Evolutionary conservation across 2,113 vertebrate species (phyloP).

Genomic region (Ictalurus punctatus): DNA sequence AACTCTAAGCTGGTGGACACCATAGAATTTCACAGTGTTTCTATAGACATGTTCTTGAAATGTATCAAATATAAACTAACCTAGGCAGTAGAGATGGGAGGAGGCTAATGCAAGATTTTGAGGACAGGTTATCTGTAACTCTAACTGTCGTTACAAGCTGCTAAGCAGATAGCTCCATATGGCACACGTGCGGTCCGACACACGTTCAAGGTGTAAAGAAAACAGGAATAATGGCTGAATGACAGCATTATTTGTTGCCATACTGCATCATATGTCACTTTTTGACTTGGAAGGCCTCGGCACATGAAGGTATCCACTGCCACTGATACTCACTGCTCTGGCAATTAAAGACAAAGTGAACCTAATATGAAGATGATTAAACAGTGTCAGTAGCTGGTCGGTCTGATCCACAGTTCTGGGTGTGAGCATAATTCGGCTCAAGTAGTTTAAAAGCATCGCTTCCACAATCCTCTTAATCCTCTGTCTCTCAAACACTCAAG

Average conservation of each 20-base stretch:
- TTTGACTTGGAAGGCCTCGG: neutral
- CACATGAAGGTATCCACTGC: neutral
- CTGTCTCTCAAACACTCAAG: constrained; percentile 64
- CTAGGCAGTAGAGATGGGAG: neutral
- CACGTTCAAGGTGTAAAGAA: neutral
- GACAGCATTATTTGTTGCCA: neutral
- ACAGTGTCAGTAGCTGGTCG: constrained; percentile 2
- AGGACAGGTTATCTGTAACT: neutral
- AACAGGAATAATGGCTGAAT: neutral
- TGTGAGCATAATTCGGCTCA: constrained; percentile 62
- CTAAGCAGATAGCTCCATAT: neutral
- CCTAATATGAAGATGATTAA: neutral
- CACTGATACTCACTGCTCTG: too few species aligned
- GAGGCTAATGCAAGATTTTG: neutral
- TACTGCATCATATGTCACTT: neutral
- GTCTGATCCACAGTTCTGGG: constrained; percentile 47
- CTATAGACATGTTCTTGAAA: neutral
- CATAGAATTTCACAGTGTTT: neutral
- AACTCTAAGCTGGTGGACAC: neutral
- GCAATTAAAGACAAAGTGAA: neutral
- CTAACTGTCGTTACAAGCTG: neutral
- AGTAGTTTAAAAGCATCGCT: constrained; percentile 71
- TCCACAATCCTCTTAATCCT: constrained; percentile 73
- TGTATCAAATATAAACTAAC: neutral
- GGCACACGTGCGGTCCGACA: too few species aligned